Conservation (phyloP, 2,888 invertebrate genomes). For the Lysandra bellargus region DNA sequence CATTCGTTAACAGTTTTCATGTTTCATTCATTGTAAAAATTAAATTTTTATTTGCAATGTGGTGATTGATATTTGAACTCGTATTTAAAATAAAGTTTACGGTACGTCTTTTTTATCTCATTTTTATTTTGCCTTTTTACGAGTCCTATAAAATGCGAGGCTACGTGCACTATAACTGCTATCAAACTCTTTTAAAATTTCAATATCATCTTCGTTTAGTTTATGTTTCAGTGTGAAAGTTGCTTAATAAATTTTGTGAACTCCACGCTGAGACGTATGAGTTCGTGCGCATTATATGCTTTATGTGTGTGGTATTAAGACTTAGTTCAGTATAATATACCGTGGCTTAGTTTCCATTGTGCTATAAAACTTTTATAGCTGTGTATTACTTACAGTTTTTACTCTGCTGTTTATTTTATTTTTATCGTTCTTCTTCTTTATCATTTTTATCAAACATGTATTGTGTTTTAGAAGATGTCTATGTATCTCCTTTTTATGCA, state of each 20-base stretch:
- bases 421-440: slow-evolving; percentile 13
- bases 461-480: not conserved
- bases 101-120: not conserved
- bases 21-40: slow-evolving; percentile 1
- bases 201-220: slow-evolving; percentile 4
- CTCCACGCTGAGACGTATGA: slow-evolving; percentile 10
- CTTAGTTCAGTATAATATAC: slow-evolving; percentile 5
- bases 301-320: slow-evolving; percentile 19
- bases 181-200: not conserved
- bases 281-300: not conserved
- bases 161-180: not conserved
- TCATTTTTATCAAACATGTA: slow-evolving; percentile 8
- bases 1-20: slow-evolving; percentile 21
- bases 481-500: not conserved
- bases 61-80: not conserved
- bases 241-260: slow-evolving; percentile 22
- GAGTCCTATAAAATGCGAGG: not conserved
- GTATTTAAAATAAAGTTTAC: not conserved
- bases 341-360: slow-evolving; percentile 23
- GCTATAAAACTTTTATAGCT: slow-evolving; percentile 27
- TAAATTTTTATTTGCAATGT: slow-evolving; percentile 15
- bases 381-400: slow-evolving; percentile 28
- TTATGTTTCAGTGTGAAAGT: slow-evolving; percentile 25
- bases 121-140: not conserved
- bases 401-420: slow-evolving; percentile 27